Evolutionary conservation across 2,797 vertebrate species (phyloP), one percentile per base, ranked within the genome.

Genomic region (Pagetopsis macropterus): DNA sequence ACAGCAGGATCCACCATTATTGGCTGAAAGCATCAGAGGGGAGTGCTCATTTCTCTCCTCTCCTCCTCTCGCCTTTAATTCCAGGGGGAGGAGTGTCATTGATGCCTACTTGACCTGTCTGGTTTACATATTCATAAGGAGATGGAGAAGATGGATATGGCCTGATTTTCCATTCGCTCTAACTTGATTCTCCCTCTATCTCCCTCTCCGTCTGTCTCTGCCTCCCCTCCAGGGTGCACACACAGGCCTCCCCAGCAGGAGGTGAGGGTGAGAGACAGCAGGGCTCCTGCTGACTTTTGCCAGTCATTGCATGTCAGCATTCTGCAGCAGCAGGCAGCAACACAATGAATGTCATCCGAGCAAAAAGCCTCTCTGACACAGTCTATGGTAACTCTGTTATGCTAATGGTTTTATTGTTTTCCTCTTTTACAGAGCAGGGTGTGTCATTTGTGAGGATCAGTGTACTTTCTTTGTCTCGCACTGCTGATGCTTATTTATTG

Each of bases 81-180:
- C 77, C 80, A 51, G 78, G 33, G 83, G 88, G 85, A 84, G 70
- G 78, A 81, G 83, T 88, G 82, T 87, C 85, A 89, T 72, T 86
- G 88, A 91, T 89, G 90, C 83, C 90, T 90, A 85, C 90, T 93
- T 93, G 89, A 94, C 92, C 92, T 85, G 81, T 79, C 79, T 80
- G 75, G 75, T 91, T 92, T 93, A 82, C 92, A 93, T 94, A 95
- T 94, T 93, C 91, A 94, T 93, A 82, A 91, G 84, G 78, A 83
- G 64, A 85, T 67, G 79, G 87, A 87, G 85, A 83, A 84, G 87
- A 90, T 87, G 82, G 84, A 86, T 90, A 67, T 48, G 72, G 78
- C 74, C 74, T 45, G 46, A 87, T 87, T 86, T 87, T 85, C 76
- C 79, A 70, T 81, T 85, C 54, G 8, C 59, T 79, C 72, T 72